phyloP scores from a whole-genome alignment of 2,797 vertebrate genomes.

The Falco berigora region DNA sequence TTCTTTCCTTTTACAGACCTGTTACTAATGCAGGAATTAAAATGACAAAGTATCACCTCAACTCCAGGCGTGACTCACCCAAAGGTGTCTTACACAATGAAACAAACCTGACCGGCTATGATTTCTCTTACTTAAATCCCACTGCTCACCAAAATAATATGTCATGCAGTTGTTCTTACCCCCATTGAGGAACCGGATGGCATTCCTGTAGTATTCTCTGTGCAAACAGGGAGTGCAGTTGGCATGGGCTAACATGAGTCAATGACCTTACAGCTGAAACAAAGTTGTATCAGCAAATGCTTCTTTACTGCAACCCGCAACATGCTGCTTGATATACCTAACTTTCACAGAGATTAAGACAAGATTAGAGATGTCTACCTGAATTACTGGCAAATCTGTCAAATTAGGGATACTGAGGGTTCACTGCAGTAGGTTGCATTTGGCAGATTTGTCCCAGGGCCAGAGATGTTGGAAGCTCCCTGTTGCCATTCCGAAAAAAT shows the following conservation, averaged over 20 bases:
- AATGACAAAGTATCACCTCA: neutral
- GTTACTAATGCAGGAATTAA: neutral
- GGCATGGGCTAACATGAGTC: neutral
- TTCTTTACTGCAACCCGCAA: neutral
- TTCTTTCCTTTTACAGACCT: neutral
- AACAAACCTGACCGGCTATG: fast-evolving
- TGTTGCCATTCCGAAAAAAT: neutral
- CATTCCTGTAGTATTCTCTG: neutral
- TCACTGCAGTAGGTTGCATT: neutral
- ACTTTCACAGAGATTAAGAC: neutral
- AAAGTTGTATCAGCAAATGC: neutral
- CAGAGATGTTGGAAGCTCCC: neutral
- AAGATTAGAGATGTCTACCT: neutral
- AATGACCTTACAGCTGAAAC: neutral
- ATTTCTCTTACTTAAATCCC: neutral
- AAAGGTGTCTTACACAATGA: neutral
- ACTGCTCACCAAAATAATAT: neutral
- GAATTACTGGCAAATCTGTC: neutral
- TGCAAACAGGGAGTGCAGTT: neutral
- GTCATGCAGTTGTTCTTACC: neutral
- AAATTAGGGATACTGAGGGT: neutral
- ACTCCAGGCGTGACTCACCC: neutral
- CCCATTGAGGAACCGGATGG: fast-evolving
- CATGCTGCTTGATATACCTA: too few relatives aligned
- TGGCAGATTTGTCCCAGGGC: neutral